phyloP scores from a whole-genome alignment of 2,113 vertebrate genomes.

The Carettochelys insculpta region DNA sequence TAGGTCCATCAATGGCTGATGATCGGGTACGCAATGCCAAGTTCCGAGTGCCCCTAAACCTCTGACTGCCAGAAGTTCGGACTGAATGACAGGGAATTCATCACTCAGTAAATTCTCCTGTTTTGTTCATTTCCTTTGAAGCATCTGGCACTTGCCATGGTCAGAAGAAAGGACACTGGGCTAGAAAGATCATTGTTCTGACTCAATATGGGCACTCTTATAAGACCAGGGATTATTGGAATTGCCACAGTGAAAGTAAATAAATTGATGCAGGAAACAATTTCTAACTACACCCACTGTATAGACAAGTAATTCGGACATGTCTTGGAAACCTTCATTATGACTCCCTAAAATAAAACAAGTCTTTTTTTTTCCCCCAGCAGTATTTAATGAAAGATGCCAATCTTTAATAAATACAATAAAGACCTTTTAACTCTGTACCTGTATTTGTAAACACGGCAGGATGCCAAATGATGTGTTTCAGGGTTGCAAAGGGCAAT shows the following conservation, averaged over 20 bases:
- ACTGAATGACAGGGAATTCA: too few species aligned
- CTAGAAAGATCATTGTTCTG: too few species aligned
- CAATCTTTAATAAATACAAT: neutral
- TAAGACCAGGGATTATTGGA: neutral
- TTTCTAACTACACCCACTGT: accelerated
- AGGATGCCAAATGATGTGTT: too few species aligned
- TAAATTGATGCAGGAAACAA: accelerated
- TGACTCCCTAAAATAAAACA: neutral
- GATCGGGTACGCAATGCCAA: too few species aligned
- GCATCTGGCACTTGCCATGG: too few species aligned
- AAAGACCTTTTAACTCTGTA: neutral
- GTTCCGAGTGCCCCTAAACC: too few species aligned
- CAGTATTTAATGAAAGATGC: neutral
- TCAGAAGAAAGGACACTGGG: too few species aligned
- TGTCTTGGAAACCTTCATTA: neutral
- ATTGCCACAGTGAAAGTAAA: accelerated
- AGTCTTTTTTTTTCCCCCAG: neutral
- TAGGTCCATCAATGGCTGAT: too few species aligned
- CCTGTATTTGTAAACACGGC: neutral
- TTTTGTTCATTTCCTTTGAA: too few species aligned
- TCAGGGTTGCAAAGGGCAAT: neutral
- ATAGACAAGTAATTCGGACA: neutral
- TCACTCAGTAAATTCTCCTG: too few species aligned
- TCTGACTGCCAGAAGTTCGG: too few species aligned
- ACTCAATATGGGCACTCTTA: too few species aligned